Evolutionary conservation across 1,140 invertebrate species (phyloP), one percentile per base, ranked within the genome.

Genomic region (Chymomyza costata): DNA sequence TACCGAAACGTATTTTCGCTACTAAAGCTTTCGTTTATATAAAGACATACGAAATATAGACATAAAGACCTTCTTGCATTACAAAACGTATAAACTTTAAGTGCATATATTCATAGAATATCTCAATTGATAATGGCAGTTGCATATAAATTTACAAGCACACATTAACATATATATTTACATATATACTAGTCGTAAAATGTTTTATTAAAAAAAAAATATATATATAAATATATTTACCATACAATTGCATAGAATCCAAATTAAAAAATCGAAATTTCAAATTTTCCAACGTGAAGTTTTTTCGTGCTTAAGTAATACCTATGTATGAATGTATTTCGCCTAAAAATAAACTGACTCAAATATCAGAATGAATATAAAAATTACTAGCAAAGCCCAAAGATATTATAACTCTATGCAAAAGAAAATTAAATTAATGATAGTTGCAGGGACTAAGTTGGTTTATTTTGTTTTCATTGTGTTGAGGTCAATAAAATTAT

Each of bases 311-410:
- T 25, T 25, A 5, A 25, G 21, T 8, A 25, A 5, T 25, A 25
- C 21, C 3, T 53, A 39, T 61, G 53, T 61, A 35, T 47, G 47
- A 38, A 49, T 56, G 58, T 46, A 57, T 17, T 61, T 46, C 52
- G n/a, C 19, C 41, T 56, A 43, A 15, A 38, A 44, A 31, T 10
- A 21, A 37, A 45, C 21, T 25, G 21, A 39, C 40, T n/a, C n/a
- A 66, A 65, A 65, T 65, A 65, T 60, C 45, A 54, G 49, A 54
- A 66, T 58, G 57, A 64, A 58, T 61, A 64, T 64, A 52, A 70
- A n/a, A 68, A 55, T 48, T 52, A 46, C 61, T 76, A 76, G 70
- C 70, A 59, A 76, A 70, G 65, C 71, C 71, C 71, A 76, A 76
- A 76, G 71, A 76, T 76, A 76, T 76, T 76, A 74, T 73, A 74